A percentile compares a stretch with the other conserved stretches of the same genome.
Evolutionary conservation across 2,113 vertebrate genomes (phyloP).

Genomic region (Ellobius talpinus): DNA sequence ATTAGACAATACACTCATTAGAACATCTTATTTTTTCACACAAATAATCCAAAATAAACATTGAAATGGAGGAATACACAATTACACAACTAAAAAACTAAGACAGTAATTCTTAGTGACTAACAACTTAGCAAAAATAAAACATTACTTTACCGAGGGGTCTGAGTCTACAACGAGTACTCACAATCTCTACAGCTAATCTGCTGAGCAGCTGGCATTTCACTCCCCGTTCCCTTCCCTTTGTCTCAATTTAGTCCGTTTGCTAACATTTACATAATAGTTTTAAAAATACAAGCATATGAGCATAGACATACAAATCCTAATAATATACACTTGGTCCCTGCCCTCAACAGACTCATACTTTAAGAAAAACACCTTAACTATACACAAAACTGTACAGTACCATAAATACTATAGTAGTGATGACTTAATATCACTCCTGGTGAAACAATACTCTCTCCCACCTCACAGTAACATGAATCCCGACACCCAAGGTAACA

Average conservation of each 20-base stretch:
- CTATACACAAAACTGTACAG: not conserved
- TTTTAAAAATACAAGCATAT: conserved; percentile 32
- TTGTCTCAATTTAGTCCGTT: conserved; percentile 10
- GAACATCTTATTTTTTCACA: conserved; percentile 31
- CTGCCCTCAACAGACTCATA: not conserved
- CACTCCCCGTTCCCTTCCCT: not conserved
- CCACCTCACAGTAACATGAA: not conserved
- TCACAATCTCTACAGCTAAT: conserved; percentile 8
- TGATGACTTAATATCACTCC: not conserved
- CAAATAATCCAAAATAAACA: conserved; percentile 35
- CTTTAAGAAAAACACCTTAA: conserved; percentile 21
- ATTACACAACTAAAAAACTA: conserved; percentile 1
- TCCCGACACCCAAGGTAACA: not conserved
- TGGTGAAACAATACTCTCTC: not conserved
- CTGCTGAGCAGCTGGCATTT: not conserved
- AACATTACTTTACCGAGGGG: not conserved
- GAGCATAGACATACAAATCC: not conserved
- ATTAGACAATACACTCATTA: conserved; percentile 41
- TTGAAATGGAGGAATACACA: conserved; percentile 37
- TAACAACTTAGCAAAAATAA: conserved; percentile 43
- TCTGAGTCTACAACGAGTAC: not conserved
- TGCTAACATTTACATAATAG: conserved; percentile 12
- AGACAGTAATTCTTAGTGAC: conserved; percentile 1
- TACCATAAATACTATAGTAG: not conserved
- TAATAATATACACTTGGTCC: not conserved